Base-by-base conservation (phyloP, 2,113 vertebrate species). In the Bubo scandiacus region DNA sequence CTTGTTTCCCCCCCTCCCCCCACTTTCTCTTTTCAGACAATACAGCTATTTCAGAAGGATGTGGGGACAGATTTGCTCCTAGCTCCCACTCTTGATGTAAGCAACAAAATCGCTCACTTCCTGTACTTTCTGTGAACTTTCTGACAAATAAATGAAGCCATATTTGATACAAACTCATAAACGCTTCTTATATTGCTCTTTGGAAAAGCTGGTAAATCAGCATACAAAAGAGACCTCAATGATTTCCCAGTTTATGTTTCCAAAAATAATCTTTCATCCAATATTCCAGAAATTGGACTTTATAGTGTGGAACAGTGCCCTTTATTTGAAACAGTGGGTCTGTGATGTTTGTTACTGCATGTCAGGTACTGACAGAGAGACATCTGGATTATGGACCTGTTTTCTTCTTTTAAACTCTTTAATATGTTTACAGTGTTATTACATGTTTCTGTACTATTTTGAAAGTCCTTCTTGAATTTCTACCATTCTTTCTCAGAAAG, bases 71-170 rank as follows among this genome's bases (percentile, higher is more conserved):
- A 30, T 78, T 62, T 81, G 2, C 10, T 91, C n/a, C 42, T 47
- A 84, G 47, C n/a, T n/a, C 38, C 47, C 27, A 52, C 6, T 18
- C 92, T 84, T 47, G 79, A 59, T 95, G 67, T 90, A 91, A 97
- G 84, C 92, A 97, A n/a, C 94, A 85, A 95, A 95, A 86, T 74
- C 67, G 30, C 61, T 96, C 36, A 15, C 70, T 96, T 97, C 97
- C 97, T 98, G 97, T 93, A 96, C 96, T 98, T 96, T 97, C 80
- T 66, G 59, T 98, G 97, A 97, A 97, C 96, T 97, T 97, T 97
- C 78, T 97, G 82, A 93, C 91, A 86, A 96, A 96, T 96, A 98
- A 97, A 96, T 95, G 77, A 90, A 97, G 68, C 88, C 80, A 72
- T 96, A 90, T 92, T 94, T 95, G 95, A 95, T 93, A 91, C 75